Evolutionary conservation across 37 sponge, comb jelly and placozoan species (phyloP).

Genomic region (Hormiphora californensis): DNA sequence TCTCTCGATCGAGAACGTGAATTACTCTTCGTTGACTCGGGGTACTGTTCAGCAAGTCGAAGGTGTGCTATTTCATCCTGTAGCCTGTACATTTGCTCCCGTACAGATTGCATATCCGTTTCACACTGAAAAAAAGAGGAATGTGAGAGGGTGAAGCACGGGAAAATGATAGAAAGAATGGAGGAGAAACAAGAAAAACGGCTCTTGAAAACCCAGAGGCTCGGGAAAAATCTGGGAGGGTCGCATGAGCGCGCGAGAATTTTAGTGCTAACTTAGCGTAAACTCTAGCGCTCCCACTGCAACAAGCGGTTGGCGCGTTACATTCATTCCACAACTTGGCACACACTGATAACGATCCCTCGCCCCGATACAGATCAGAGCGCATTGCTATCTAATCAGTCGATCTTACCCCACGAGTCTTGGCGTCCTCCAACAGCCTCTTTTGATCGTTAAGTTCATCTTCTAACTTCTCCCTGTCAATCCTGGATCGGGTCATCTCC

Average conservation of each 20-base stretch:
- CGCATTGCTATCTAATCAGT: no score
- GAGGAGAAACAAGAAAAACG: no score
- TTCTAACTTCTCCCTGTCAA: constrained; percentile 1
- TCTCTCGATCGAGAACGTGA: not conserved
- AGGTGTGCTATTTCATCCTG: constrained; percentile 43
- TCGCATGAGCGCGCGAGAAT: constrained; percentile 13
- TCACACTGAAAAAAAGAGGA: constrained; percentile 1
- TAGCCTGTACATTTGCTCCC: constrained; percentile 20
- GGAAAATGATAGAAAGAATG: no score
- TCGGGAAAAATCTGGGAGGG: no score
- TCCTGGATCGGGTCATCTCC: not conserved
- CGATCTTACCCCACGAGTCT: not conserved
- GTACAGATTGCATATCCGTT: not conserved
- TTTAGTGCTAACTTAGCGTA: constrained; percentile 20
- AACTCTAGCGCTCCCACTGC: not conserved
- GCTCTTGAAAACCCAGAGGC: no score
- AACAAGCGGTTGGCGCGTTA: constrained; percentile 14
- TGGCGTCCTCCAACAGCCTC: not conserved
- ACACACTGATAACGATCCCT: not conserved
- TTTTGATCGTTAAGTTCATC: constrained; percentile 14
- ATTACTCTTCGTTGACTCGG: not conserved
- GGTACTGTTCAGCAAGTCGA: constrained; percentile 18
- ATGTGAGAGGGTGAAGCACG: no score
- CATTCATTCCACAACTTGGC: not conserved
- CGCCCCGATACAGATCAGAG: no score